Percentiles rank a stretch among this genome's conserved stretches.
These are phyloP conservation scores for Drosophila tristis DNA, from an alignment of 1,140 invertebrate species.

Conservation along the genomic window DNA sequence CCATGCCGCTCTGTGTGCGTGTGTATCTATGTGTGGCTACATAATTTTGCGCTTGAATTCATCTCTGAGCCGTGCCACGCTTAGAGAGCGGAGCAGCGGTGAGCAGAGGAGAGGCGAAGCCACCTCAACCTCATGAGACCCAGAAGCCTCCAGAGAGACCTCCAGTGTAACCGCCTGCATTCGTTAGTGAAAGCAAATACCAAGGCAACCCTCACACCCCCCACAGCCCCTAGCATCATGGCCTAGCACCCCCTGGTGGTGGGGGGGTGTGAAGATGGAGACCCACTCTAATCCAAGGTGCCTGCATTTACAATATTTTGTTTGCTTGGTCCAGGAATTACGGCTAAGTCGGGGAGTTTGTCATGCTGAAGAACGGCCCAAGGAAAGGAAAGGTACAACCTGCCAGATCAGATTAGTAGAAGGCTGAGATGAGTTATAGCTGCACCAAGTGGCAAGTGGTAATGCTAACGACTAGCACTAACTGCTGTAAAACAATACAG, in stretches of 20 bases:
- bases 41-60: constrained; percentile 82
- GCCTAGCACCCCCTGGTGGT: no score
- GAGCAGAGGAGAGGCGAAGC: background rate
- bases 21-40: constrained; percentile 66
- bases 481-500: no score
- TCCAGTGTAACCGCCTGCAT: constrained; percentile 52
- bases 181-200: constrained; percentile 80
- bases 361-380: background rate
- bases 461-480: no score
- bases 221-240: background rate
- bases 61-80: constrained; percentile 69
- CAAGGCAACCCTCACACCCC: constrained; percentile 2
- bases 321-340: constrained; percentile 3
- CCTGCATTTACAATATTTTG: constrained; percentile 45
- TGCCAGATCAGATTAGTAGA: background rate
- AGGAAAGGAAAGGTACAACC: background rate
- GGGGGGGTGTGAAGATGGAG: background rate
- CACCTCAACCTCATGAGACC: constrained; percentile 44
- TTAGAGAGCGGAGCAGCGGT: constrained; percentile 40
- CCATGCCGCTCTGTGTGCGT: constrained; percentile 12
- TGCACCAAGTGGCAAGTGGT: no score
- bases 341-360: background rate
- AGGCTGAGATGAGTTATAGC: no score
- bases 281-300: constrained; percentile 25
- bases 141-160: constrained; percentile 22